Base-by-base conservation (phyloP, 2,797 vertebrate genomes). In the Urophycis tenuis region DNA sequence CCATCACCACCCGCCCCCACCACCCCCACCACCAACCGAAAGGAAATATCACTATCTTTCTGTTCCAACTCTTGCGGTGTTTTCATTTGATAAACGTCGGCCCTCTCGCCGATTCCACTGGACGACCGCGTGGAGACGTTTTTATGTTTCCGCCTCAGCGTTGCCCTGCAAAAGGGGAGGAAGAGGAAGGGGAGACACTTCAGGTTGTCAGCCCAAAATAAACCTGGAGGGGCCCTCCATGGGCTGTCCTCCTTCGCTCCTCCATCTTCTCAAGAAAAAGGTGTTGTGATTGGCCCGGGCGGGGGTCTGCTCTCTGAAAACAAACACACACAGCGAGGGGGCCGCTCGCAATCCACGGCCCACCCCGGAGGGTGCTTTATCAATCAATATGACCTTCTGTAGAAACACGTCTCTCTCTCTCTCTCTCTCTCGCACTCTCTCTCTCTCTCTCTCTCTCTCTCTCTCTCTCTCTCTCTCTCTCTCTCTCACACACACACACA, bases 371-470 rank as follows among this genome's bases (percentile, higher is more conserved):
- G 88, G 86, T 85, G 84, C 83, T 86, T 89, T 84, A 89, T 89
- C 89, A 91, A 90, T 91, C 89, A 89, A 91, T 91, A 90, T 80
- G 88, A 92, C 91, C 92, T 92, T 92, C 87, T 15, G 53, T 64
- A 64, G 53, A 53, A 53, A 53, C 45, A 69, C 25, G 35, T 45
- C 75, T 41, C 70, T 64, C 73, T 77, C 73, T 79, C 77, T 75
- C 76, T 80, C 84, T 15, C 67, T 36, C 71, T 34, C 30, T 72
- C 81, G 80, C 77, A 74, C 81, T 85, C 76, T 69, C 84, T 71
- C 85, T 79, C 73, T 78, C 76, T 69, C 72, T 81, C 83, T 69
- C 73, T 77, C 73, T 76, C 73, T 79, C 77, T 75, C 75, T 80
- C 83, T 25, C 39, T 53, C 45, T 34, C 30, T 75, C 64, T 53